Percentiles rank a stretch among this genome's conserved stretches.
Evolutionary conservation across 2,113 vertebrate genomes (phyloP).

Genomic region (Verasper variegatus): DNA sequence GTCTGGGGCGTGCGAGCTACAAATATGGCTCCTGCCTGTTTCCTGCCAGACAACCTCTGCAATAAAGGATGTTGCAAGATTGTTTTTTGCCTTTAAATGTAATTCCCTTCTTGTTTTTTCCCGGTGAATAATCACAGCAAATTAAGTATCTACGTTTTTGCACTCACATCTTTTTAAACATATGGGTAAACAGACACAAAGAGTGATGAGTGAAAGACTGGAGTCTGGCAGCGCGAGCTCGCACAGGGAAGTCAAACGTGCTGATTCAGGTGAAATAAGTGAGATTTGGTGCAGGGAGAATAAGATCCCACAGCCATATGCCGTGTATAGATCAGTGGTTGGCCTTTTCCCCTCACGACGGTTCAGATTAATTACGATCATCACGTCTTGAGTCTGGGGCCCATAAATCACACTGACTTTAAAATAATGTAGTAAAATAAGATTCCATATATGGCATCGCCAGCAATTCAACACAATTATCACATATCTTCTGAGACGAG

Average conservation of each 20-base stretch:
- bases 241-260: conserved; percentile 52
- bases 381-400: conserved; percentile 67
- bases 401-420: conserved; percentile 81
- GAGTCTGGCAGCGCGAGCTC: conserved; percentile 42
- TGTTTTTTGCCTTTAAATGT: not conserved
- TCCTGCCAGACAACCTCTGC: conserved; percentile 9
- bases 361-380: conserved; percentile 82
- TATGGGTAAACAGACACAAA: conserved; percentile 36
- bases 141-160: not conserved
- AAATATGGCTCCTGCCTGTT: not conserved
- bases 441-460: conserved; percentile 55
- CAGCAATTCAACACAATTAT: conserved; percentile 63
- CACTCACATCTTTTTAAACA: conserved; percentile 8
- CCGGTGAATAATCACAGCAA: not conserved
- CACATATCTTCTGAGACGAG: conserved; percentile 61
- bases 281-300: conserved; percentile 71
- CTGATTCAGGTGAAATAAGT: conserved; percentile 75
- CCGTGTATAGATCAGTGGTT: conserved; percentile 72
- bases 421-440: conserved; percentile 79
- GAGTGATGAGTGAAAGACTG: conserved; percentile 38
- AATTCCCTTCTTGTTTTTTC: not conserved
- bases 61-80: fast-evolving
- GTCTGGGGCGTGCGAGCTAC: conserved; percentile 7
- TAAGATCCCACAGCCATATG: conserved; percentile 76
- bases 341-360: conserved; percentile 75